Evolutionary conservation across 2,797 vertebrate species (phyloP), one percentile per base, ranked within the genome.

Genomic region (Parauchenoglanis punctatus): DNA sequence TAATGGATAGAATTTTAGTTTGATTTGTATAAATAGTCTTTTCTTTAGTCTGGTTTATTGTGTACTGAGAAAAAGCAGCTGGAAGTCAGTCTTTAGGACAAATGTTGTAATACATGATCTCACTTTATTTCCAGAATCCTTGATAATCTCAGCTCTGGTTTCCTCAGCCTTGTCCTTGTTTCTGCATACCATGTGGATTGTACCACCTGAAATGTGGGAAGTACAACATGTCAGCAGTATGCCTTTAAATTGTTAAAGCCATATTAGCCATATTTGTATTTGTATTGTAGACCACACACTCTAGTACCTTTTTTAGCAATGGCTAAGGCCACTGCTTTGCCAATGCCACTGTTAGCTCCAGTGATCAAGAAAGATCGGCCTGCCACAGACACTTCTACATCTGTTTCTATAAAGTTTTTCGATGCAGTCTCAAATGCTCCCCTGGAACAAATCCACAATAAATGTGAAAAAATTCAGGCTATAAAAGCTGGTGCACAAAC

Each of bases 121-220:
- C 88, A 96, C 96, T 92, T 96, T 96, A 85, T 96, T 96, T 92
- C 96, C 95, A 0, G 95, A 91, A 90, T 96, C 96, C 91, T 95
- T 96, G 76, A 96, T 92, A 0, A 96, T 95, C 3, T 96, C 96
- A 0, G 95, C 94, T 90, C 95, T 93, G 7, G 94, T 93, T 90
- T 96, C 96, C 84, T 96, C 96, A 0, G 96, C 95, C 86, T 96
- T 96, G 89, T 96, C 96, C 90, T 95, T 96, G 93, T 96, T 96
- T 90, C 96, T 93, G 91, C 96, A 96, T 78, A 96, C 94, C 96
- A 96, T 96, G 93, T 96, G 96, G 89, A 96, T n/a, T 0, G 93
- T 95, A 86, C 95, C 96, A 65, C 95, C 96, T 96, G 91, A 77
- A 63, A 73, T 15, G 28, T n/a, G 18, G 12, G 15, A 25, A 31